Evolutionary conservation across 1,140 invertebrate genomes (phyloP), one percentile per base, ranked within the genome.

Genomic region (Lepidurus couesii): DNA sequence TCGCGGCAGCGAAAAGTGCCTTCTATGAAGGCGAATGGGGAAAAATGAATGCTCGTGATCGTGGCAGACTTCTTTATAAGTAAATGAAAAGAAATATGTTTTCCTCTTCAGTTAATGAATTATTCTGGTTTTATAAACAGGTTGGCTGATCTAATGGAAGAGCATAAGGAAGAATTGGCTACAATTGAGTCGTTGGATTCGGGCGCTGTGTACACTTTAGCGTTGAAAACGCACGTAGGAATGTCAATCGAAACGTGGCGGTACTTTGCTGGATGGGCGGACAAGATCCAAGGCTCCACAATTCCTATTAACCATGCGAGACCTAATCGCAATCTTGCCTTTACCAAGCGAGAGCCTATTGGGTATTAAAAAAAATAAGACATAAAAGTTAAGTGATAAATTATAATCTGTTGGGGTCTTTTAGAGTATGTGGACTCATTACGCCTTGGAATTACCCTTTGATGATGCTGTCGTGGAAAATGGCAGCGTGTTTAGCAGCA

Each of bases 191-290:
- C 90, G 0, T 88, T 98, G 7, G 96, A 98, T 84, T 96, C 95
- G 0, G 96, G 96, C 7, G 96, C 96, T 0, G 96, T 98, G 0
- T 98, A 98, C 84, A 98, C 96, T 0, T 86, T 98, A 42, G 96
- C 96, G 0, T 83, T 98, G 8, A 98, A 98, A 84, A 98, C 96
- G 0, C 96, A 96, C 83, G 85, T 97, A 8, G 95, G 95, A 34
- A 97, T 97, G 94, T 95, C 93, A 1, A 95, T 97, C 73, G 94
- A 96, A 81, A 95, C 93, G 0, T 96, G 93, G 93, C 86, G 92
- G 11, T 97, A 96, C 82, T 96, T 95, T 84, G 78, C 78, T 45
- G 87, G 87, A 7, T 88, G 87, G 87, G 85, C 84, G 77, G 86
- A 87, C 79, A 87, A 88, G 81, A 88, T 88, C 78, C 84, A 88